Percentiles rank a stretch among this genome's conserved stretches.
phyloP scores from a whole-genome alignment of 2,888 invertebrate genomes.

The Galerucella calmariensis region DNA sequence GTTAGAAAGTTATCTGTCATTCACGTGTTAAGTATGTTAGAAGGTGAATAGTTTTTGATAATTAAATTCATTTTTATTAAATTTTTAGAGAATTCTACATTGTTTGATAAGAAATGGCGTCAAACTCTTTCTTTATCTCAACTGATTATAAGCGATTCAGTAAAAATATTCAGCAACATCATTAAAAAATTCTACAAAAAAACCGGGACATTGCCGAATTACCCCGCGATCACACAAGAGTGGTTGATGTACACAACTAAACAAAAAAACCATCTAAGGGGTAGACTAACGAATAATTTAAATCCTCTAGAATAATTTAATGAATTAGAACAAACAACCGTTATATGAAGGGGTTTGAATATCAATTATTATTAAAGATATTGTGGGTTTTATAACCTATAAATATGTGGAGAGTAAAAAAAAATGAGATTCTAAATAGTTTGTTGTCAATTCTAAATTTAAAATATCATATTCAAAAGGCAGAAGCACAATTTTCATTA shows the following conservation, averaged over 20 bases:
- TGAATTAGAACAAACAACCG: not conserved
- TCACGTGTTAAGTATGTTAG: too few species aligned
- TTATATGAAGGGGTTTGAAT: not conserved
- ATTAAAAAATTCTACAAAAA: slow-evolving; percentile 34
- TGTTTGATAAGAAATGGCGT: not conserved
- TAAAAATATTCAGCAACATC: slow-evolving; percentile 35
- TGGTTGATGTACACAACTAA: slow-evolving; percentile 50
- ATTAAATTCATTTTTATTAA: too few species aligned
- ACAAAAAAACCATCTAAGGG: slow-evolving; percentile 28
- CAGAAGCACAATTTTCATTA: not conserved
- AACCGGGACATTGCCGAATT: slow-evolving; percentile 47
- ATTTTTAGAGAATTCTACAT: not conserved
- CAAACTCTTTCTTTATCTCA: not conserved
- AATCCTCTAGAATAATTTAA: not conserved
- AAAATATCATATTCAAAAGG: not conserved
- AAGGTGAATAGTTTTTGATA: too few species aligned
- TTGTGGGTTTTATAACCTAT: too few species aligned
- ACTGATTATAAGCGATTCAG: slow-evolving; percentile 34
- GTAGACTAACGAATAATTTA: slow-evolving; percentile 7
- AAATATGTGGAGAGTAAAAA: too few species aligned
- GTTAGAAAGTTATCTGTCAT: too few species aligned
- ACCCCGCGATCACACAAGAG: slow-evolving; percentile 61
- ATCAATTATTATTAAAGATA: too few species aligned
- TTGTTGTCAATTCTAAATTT: not conserved
- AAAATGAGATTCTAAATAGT: too few species aligned